Evolutionary conservation across 1,140 invertebrate genomes (phyloP).

Genomic region (Paraescarpia echinospica): DNA sequence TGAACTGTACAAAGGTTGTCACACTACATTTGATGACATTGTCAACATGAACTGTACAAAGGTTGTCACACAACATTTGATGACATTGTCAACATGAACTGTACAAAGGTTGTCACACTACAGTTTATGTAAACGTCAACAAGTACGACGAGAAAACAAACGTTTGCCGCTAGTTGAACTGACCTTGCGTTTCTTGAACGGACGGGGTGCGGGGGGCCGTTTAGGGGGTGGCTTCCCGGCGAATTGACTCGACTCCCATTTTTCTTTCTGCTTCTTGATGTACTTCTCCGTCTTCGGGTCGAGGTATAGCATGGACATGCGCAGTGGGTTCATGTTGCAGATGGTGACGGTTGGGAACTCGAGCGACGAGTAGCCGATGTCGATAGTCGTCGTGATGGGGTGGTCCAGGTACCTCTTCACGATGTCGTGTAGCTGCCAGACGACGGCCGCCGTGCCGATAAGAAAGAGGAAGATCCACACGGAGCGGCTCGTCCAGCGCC

Average conservation of each 20-base stretch:
- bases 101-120: too few species aligned
- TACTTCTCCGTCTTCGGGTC: not conserved
- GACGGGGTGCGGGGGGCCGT: not conserved
- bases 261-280: not conserved
- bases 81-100: too few species aligned
- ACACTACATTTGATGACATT: too few species aligned
- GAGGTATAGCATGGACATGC: not conserved
- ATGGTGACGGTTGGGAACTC: not conserved
- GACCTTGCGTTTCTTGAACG: not conserved
- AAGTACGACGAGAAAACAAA: too few species aligned
- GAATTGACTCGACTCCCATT: not conserved
- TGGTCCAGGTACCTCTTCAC: not conserved
- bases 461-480: not conserved
- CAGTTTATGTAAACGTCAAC: too few species aligned
- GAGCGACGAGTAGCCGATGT: not conserved
- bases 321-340: not conserved
- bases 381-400: not conserved
- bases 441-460: not conserved
- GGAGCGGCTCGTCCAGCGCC: not conserved
- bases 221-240: not conserved
- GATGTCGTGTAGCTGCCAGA: not conserved
- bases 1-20: not conserved
- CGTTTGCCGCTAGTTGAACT: not conserved
- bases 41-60: too few species aligned
- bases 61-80: too few species aligned